A percentile compares a stretch with the other conserved stretches of the same genome.
These are phyloP conservation scores for Eutrigla gurnardus DNA, from an alignment of 2,797 vertebrate genomes.

Conservation along the genomic window DNA sequence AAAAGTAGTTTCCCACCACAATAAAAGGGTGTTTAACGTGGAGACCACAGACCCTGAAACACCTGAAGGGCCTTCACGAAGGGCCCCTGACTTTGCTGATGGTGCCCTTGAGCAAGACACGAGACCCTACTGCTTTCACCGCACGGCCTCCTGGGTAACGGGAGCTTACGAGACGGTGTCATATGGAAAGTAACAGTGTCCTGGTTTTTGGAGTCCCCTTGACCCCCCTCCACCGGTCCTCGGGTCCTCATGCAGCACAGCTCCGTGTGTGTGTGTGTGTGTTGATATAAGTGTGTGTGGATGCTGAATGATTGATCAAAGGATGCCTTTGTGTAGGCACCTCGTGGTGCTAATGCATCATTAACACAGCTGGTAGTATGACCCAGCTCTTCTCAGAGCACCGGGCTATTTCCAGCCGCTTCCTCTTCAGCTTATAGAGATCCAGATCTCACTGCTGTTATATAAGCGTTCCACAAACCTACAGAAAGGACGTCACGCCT, in stretches of 20 bases:
- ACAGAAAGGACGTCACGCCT: slow-evolving; percentile 36
- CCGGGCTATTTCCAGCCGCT: slow-evolving; percentile 68
- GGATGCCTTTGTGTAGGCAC: slow-evolving; percentile 70
- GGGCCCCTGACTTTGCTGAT: not conserved
- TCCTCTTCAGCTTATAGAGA: slow-evolving; percentile 67
- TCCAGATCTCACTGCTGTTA: slow-evolving; percentile 57
- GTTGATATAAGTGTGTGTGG: slow-evolving; percentile 43
- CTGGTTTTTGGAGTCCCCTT: slow-evolving; percentile 41
- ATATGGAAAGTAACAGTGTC: slow-evolving; percentile 33
- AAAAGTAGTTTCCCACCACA: too few relatives aligned
- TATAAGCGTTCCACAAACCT: slow-evolving; percentile 61
- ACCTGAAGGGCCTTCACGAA: not conserved
- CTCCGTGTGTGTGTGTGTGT: slow-evolving; percentile 35
- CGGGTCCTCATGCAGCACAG: slow-evolving; percentile 41
- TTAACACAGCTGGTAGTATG: slow-evolving; percentile 74
- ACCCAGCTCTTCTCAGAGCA: slow-evolving; percentile 62
- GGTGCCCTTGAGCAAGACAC: too few relatives aligned
- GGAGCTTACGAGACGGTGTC: slow-evolving; percentile 6
- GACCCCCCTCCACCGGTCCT: slow-evolving; percentile 47
- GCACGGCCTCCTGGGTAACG: not conserved
- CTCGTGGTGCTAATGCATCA: slow-evolving; percentile 76
- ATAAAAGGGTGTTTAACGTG: not conserved
- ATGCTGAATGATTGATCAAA: slow-evolving; percentile 73
- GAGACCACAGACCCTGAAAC: too few relatives aligned
- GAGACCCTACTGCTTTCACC: not conserved